Evolutionary conservation across 2,797 vertebrate genomes (phyloP), one percentile per base, ranked within the genome.

Genomic region (Eupleurogrammus muticus): DNA sequence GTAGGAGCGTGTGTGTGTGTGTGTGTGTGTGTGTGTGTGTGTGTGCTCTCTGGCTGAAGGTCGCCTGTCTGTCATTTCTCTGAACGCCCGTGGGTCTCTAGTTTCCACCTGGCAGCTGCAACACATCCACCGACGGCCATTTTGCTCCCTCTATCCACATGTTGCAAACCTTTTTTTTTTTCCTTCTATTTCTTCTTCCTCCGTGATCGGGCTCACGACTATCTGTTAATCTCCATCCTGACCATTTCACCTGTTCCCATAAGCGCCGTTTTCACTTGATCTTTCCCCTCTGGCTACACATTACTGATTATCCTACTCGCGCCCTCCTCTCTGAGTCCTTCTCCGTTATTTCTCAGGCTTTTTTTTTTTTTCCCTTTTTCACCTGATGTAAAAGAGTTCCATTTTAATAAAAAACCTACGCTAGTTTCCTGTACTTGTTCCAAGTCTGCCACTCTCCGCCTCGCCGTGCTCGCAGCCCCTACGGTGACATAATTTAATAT

Each of bases 401-500:
- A 81, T 84, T 79, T 74, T 35, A 79, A 79, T 78, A 55, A 11
- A n/a, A 64, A 59, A 77, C 59, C 70, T 4, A 10, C 56, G 53
- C 47, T 64, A 21, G 53, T 70, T 66, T 73, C 56, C n/a, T 50
- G 71, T 77, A 32, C 54, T 81, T 19, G 4, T 11, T 16, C 35
- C 55, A 56, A 72, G 66, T 62, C 70, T 32, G 5, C 62, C 56
- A 56, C 62, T 46, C 66, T 21, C 66, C 46, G 49, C 42, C 35
- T 69, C 61, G 57, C 54, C 48, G 21, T 54, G 67, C 81, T 74
- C 35, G 21, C 19, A 69, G 82, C 69, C 75, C 82, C 75, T 68
- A 69, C 49, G 59, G 86, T 86, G 90, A 82, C 88, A 90, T 91
- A 79, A 92, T 91, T 90, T 87, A 91, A 92, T 93, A 92, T 93